A percentile compares a stretch with the other conserved stretches of the same genome.
Evolutionary conservation across 1,140 invertebrate genomes (phyloP).

Genomic region (Hesperophylax magnus): DNA sequence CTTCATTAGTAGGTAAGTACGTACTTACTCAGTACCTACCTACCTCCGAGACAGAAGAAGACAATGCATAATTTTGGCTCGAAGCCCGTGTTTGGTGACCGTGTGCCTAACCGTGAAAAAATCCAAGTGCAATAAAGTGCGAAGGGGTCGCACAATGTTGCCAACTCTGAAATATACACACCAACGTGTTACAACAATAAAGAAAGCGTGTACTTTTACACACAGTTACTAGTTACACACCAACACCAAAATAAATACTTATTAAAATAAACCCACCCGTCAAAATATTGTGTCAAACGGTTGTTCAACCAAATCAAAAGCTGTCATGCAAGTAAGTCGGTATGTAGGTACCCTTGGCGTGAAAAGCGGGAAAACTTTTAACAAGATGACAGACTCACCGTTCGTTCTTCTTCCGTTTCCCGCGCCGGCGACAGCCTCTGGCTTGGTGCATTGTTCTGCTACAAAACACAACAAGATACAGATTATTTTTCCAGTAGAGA

Average conservation of each 20-base stretch:
- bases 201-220: conserved; percentile 40
- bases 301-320: conserved; percentile 39
- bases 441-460: conserved; percentile 48
- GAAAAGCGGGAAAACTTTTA: conserved; percentile 38
- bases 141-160: conserved; percentile 18
- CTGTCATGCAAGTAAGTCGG: conserved; percentile 39
- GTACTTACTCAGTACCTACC: no score
- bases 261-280: conserved; percentile 20
- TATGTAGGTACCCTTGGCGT: conserved; percentile 29
- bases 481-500: not conserved
- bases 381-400: conserved; percentile 50
- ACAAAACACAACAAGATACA: conserved; percentile 23
- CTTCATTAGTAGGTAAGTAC: no score
- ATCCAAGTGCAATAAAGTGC: conserved; percentile 17
- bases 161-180: conserved; percentile 33
- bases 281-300: conserved; percentile 40
- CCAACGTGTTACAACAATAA: conserved; percentile 32
- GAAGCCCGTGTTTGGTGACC: conserved; percentile 27
- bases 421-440: conserved; percentile 53
- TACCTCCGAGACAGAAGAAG: no score
- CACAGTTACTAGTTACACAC: conserved; percentile 45
- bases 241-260: conserved; percentile 40
- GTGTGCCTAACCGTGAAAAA: conserved; percentile 22
- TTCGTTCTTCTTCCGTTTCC: conserved; percentile 49
- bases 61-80: conserved; percentile 1